Evolutionary conservation across 2,888 invertebrate genomes (phyloP), one percentile per base, ranked within the genome.

Genomic region (Spisula subtruncata): DNA sequence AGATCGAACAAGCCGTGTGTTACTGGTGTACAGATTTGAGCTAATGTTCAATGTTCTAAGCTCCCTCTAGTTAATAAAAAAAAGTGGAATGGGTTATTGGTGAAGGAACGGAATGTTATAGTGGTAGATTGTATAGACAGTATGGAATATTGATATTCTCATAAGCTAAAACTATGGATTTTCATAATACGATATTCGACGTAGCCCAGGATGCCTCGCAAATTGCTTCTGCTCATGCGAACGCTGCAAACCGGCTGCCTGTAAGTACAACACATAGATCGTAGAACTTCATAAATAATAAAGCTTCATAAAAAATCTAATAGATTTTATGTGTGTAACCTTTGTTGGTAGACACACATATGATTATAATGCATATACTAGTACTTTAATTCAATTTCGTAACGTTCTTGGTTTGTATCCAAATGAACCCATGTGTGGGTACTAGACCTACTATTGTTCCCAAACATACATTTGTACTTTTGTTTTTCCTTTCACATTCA

Each of bases 161-260:
- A 18, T 75, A 35, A 35, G 75, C 75, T 75, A 75, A 75, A 25
- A 75, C 14, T 25, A 91, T 91, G 91, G 90, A 89, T 46, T 92
- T 92, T 85, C 91, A 93, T 71, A 66, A 88, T 20, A 92, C 94
- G 14, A 94, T 95, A 51, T 95, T 91, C 86, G 95, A 95, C 85
- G 92, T 95, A n/a, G 94, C 94, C 20, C 95, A 95, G 75, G 95
- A 94, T 82, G 95, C 95, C 0, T 93, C 94, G 8, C 95, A 95
- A 81, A 92, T 93, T 6, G 94, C 95, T 8, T 92, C 93, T 16
- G 93, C 94, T 14, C 92, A 90, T 35, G 91, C 83, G 0, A 83
- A 56, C n/a, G 71, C 85, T 54, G 46, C 60, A 32, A 41, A 81
- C 12, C 46, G 81, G 16, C 51, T 86, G 20, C 81, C 86, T 71